Evolutionary conservation across 2,113 vertebrate species (phyloP), one percentile per base, ranked within the genome.

Genomic region (Cephalopterus ornatus): DNA sequence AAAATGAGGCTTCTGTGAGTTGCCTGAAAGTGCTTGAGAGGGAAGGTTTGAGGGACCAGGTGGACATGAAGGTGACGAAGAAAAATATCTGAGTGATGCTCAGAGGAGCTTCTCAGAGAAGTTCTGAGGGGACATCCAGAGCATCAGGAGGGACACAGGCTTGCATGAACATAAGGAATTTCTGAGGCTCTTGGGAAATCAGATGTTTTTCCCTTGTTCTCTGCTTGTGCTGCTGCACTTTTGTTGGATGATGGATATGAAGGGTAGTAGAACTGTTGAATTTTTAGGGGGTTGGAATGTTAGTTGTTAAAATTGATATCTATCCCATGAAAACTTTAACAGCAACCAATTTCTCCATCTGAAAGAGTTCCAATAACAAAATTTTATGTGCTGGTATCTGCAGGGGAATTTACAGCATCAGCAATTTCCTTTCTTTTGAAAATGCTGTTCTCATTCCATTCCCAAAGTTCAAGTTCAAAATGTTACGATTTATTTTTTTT

Each of bases 31-130:
- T 41, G 42, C 42, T 70, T 11, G 35, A 59, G 66, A 46, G 61
- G 30, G 8, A 20, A 21, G 0, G 0, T 42, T 37, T 58, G 42
- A 58, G 41, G 46, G 72, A 62, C 11, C 59, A 62, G 47, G 22
- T 26, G 24, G 42, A 47, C 50, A 26, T 0, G 6, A 76, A 62
- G 14, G 2, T 0, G 4, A 8, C 21, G n/a, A 74, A 18, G 20
- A 63, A 37, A 91, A 66, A 28, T 2, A 41, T 22, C 33, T 22
- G 32, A 16, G 22, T 30, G 22, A 14, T 77, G 49, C 61, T 81
- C 0, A 0, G 26, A 46, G 80, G 9, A 49, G 19, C n/a, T 79
- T 33, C 66, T 33, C 10, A 18, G 62, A 62, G 42, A 11, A 67
- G 28, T 19, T 86, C 33, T 67, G 78, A 70, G 82, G 65, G 56